Evolutionary conservation across 2,888 invertebrate genomes (phyloP), one percentile per base, ranked within the genome.

Genomic region (Netelia inedita): DNA sequence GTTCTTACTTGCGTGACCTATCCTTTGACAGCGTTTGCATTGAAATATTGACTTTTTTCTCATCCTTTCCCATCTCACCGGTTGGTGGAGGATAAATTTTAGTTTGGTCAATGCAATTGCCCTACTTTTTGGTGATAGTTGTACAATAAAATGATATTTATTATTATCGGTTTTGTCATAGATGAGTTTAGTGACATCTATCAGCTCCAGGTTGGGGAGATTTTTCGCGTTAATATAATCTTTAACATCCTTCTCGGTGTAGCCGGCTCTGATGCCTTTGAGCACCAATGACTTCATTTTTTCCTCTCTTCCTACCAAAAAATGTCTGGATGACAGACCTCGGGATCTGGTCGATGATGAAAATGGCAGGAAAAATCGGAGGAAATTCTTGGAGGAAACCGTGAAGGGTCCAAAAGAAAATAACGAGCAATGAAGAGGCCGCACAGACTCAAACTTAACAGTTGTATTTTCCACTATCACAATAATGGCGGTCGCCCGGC

Each of bases 1-100:
- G n/a, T n/a, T n/a, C n/a, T n/a, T n/a, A n/a, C n/a, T 82, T 0
- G 79, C 73, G 46, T 87, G 87, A 0, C 85, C 87, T 0, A 82
- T 55, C 3, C 79, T 43, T n/a, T 87, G 84, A 41, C 85, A 87
- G 5, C 79, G 79, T 21, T 80, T 83, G 28, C 79, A 82, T 53
- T 80, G 79, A 14, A 69, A 76, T 16, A 76, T 69, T 0, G 19
- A 41, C 10, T 35, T 71, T 46, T 69, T 65, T 53, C 74, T 66
- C 0, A 80, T 57, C 35, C 61, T 65, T n/a, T 84, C 82, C 80
- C 82, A 86, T 21, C 43, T 50, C 5, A 84, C 46, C 9, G 21
- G 66, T 78, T 81, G 80, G 19, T 75, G 23, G 1, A 75, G 16
- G 0, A 85, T 1, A 2, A 21, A 66, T 46, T 73, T 66, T 0